phyloP scores from a whole-genome alignment of 2,888 invertebrate genomes.

The Blastobasis adustella region DNA sequence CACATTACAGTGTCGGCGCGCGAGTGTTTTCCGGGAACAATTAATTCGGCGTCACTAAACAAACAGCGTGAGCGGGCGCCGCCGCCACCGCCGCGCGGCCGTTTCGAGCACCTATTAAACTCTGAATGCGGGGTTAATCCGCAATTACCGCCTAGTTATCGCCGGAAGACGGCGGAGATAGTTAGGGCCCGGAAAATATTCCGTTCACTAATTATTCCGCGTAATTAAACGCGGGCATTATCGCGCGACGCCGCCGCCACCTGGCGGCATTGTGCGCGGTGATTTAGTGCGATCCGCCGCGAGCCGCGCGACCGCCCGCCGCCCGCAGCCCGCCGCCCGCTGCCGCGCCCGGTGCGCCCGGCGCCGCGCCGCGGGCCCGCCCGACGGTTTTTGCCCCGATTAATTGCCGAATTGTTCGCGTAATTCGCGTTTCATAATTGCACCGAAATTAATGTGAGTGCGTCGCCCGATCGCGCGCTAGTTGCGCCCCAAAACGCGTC shows the following conservation, averaged over 20 bases:
- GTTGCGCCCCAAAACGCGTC: too few species aligned
- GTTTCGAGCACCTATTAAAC: conserved; percentile 67
- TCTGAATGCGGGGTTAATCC: conserved; percentile 71
- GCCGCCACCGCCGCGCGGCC: conserved; percentile 23
- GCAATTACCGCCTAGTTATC: conserved; percentile 74
- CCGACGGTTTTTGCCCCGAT: conserved; percentile 69
- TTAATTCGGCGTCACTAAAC: conserved; percentile 61
- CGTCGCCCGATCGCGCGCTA: conserved; percentile 33
- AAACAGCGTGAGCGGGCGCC: conserved; percentile 58
- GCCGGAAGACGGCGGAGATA: conserved; percentile 73
- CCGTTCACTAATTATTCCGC: conserved; percentile 76
- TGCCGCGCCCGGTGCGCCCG: too few species aligned
- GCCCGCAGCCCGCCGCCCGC: conserved; percentile 43
- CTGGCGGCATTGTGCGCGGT: conserved; percentile 70
- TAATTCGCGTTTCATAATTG: conserved; percentile 68
- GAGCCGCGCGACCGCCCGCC: conserved; percentile 52
- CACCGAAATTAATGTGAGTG: conserved; percentile 63
- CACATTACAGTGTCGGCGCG: conserved; percentile 16
- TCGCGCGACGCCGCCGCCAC: conserved; percentile 70
- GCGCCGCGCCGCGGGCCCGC: conserved; percentile 40
- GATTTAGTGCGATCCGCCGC: conserved; percentile 70
- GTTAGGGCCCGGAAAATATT: conserved; percentile 75
- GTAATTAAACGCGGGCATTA: conserved; percentile 74
- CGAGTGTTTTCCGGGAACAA: conserved; percentile 50
- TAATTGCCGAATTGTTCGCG: conserved; percentile 70